A percentile compares a stretch with the other conserved stretches of the same genome.
phyloP scores from a whole-genome alignment of 2,888 invertebrate species.

The Ormyrus rosae region DNA sequence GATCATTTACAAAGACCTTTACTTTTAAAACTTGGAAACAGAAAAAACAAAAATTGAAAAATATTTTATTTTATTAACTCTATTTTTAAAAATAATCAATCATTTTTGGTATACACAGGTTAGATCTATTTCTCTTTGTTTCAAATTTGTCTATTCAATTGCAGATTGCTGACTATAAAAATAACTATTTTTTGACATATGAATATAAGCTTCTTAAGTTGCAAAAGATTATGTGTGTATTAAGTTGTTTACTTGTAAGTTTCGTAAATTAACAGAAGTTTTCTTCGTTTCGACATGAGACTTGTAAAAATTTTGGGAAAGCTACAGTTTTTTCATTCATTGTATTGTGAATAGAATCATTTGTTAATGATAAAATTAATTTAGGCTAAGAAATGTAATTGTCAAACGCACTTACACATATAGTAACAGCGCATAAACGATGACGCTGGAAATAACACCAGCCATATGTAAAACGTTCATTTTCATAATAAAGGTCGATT shows the following conservation, averaged over 20 bases:
- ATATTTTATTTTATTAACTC: slow-evolving; percentile 39
- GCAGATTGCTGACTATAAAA: slow-evolving; percentile 27
- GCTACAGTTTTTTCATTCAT: slow-evolving; percentile 50
- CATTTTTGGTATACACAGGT: slow-evolving; percentile 37
- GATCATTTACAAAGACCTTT: not conserved
- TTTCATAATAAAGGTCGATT: slow-evolving; percentile 72
- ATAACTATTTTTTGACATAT: slow-evolving; percentile 35
- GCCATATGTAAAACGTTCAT: slow-evolving; percentile 73
- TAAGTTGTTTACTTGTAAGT: slow-evolving; percentile 50
- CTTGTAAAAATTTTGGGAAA: slow-evolving; percentile 49
- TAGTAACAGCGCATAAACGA: slow-evolving; percentile 38
- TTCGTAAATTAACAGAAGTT: slow-evolving; percentile 48
- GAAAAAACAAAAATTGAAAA: slow-evolving; percentile 16
- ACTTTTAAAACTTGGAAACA: slow-evolving; percentile 22
- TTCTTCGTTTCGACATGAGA: slow-evolving; percentile 40
- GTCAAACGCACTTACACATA: slow-evolving; percentile 37
- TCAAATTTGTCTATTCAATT: slow-evolving; percentile 41
- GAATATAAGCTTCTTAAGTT: slow-evolving; percentile 42
- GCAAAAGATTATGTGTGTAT: slow-evolving; percentile 32
- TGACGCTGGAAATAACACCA: slow-evolving; percentile 60
- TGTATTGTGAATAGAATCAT: slow-evolving; percentile 54
- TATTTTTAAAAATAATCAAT: slow-evolving; percentile 12
- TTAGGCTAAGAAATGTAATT: slow-evolving; percentile 53
- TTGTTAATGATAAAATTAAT: slow-evolving; percentile 53
- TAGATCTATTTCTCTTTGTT: slow-evolving; percentile 43